Evolutionary conservation across 92 coral and sea anemone genomes (phyloP), one percentile per base, ranked within the genome.

Genomic region (Pocillopora grandis): DNA sequence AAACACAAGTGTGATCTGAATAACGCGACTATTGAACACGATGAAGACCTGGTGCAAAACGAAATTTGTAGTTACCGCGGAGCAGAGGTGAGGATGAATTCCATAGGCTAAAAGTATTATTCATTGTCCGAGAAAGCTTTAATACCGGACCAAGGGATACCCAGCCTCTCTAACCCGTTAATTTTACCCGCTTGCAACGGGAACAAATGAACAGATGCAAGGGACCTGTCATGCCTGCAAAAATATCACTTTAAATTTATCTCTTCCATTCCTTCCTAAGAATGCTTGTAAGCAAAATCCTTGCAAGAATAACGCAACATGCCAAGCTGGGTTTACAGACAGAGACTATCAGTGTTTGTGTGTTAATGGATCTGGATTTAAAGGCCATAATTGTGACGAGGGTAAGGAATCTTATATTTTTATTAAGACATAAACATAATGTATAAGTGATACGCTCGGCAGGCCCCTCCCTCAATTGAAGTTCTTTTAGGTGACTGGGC

Each of bases 281-380:
- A 67, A 67, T 67, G 42, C 72, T 67, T 67, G 72, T 67, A 17
- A 35, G 14, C 23, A 66, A 13, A 66, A 66, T 2, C 71, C 48
- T 7, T 66, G 71, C 71, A 8, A 66, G 71, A 66, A 66, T 20
- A 2, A 23, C 0, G 42, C 37, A 27, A 66, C 71, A 15, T 66
- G 71, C 37, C 71, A 66, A 20, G 71, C 42, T 31, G 71, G 71
- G 12, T 66, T 66, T 27, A 66, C 71, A 66, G 71, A 66, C 48
- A 66, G 71, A 66, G 71, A 12, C n/a, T 66, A 66, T 12, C 71
- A 66, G 0, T 66, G 71, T 27, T 66, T 66, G 71, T 66, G 71
- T 27, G 10, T 27, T 10, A 15, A 27, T 27, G 27, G 27, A 27
- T 27, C 33, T 42, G 71, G 71, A 66, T 66, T 66, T 23, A 66